phyloP scores from a whole-genome alignment of 1,140 invertebrate species.

The Drosophila kepulauana region DNA sequence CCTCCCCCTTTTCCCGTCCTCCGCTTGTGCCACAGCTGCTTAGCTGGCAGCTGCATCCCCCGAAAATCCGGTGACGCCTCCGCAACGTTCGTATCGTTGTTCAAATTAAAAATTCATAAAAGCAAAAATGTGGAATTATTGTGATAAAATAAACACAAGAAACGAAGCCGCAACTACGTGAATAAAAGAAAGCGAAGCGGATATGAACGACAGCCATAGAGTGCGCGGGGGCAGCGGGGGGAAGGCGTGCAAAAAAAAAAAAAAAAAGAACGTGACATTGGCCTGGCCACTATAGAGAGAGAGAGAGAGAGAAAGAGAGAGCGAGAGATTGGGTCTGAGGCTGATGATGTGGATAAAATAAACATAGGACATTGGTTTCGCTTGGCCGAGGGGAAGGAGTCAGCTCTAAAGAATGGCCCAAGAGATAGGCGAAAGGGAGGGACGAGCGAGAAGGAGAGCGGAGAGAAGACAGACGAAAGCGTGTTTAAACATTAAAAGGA shows the following conservation, averaged over 20 bases:
- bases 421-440: neutral
- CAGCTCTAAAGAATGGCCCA: neutral
- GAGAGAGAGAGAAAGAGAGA: neutral
- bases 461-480: slow-evolving; percentile 64
- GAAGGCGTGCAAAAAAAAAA: neutral
- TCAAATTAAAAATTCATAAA: slow-evolving; percentile 84
- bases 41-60: neutral
- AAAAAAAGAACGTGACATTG: slow-evolving; percentile 55
- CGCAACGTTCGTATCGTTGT: slow-evolving; percentile 45
- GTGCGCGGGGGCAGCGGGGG: neutral
- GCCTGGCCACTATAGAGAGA: slow-evolving; percentile 7
- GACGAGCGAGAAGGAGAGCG: neutral
- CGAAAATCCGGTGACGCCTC: neutral
- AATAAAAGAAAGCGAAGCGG: slow-evolving; percentile 28
- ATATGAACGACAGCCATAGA: slow-evolving; percentile 2
- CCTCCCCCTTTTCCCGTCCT: neutral
- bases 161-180: slow-evolving; percentile 59
- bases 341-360: slow-evolving; percentile 84
- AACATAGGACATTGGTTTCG: slow-evolving; percentile 79
- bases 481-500: slow-evolving; percentile 84
- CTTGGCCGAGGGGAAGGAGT: slow-evolving; percentile 5
- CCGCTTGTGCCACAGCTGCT: too few relatives aligned
- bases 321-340: slow-evolving; percentile 43
- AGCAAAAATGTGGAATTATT: slow-evolving; percentile 82
- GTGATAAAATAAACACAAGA: slow-evolving; percentile 80